Evolutionary conservation across 2,888 invertebrate genomes (phyloP), one percentile per base, ranked within the genome.

Genomic region (Biston betularia): DNA sequence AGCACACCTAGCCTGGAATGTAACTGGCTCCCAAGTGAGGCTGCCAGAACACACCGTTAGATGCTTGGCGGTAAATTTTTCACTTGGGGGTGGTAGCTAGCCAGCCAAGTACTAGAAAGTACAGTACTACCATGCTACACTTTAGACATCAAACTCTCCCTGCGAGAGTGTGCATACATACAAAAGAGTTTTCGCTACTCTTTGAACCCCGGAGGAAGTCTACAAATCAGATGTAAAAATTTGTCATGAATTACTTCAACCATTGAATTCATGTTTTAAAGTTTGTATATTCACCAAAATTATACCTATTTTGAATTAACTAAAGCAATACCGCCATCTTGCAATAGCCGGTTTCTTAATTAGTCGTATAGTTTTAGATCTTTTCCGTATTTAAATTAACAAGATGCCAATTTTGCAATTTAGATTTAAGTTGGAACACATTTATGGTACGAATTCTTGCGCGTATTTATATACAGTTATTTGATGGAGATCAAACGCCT

Each of bases 341-440:
- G 7, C 15, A 3, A 46, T 46, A 65, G 61, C 65, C 46, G 4
- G 65, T 35, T 57, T 48, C 40, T 0, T 66, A 66, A 66, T 62
- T 66, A 62, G 35, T 60, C 40, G 44, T 53, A 57, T 44, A 49
- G 46, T 53, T 62, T 61, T 50, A 56, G 48, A 61, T 24, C 34
- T 48, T 67, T 66, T 65, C 60, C 63, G 67, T 54, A 67, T 59
- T 54, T 38, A 46, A 53, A 58, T 38, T 24, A 45, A 61, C 49
- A 46, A 34, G 42, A 58, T 35, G 35, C 44, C 9, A n/a, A 45
- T 34, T 67, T 67, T 12, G 45, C 58, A 63, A 67, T 67, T 63
- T 34, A 67, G 38, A 63, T 59, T 61, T 61, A 8, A 40, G 15
- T 50, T 42, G 1, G n/a, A 44, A 59, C 45, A 42, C 59, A 65